phyloP scores from a whole-genome alignment of 2,113 vertebrate species.

The Probosciger aterrimus region DNA sequence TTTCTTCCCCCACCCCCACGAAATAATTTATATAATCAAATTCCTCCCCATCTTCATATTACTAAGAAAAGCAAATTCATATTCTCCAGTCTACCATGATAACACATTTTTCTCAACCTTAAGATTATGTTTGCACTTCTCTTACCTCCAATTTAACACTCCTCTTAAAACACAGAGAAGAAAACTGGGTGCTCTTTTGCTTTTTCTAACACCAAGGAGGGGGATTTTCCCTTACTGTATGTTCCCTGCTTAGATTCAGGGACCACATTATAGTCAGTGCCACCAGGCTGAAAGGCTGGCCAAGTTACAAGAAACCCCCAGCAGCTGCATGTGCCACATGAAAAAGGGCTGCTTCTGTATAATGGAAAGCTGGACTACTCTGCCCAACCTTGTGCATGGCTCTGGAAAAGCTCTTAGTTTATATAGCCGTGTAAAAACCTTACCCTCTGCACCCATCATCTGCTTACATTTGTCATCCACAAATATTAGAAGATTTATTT shows the following conservation, averaged over 20 bases:
- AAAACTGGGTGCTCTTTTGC: neutral
- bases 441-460: neutral
- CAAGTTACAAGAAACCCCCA: neutral
- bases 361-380: neutral
- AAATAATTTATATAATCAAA: constrained; percentile 38
- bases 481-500: neutral
- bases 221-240: neutral
- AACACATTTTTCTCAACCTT: neutral
- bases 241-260: neutral
- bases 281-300: neutral
- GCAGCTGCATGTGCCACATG: neutral
- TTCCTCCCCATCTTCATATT: constrained; percentile 10
- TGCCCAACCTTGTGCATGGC: neutral
- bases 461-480: neutral
- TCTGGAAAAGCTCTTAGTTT: neutral
- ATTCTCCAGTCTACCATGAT: neutral
- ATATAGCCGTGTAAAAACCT: neutral
- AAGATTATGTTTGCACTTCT: neutral
- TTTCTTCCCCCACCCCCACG: neutral
- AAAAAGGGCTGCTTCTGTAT: neutral
- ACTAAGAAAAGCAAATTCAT: constrained; percentile 28
- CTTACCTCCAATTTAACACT: neutral
- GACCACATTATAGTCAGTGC: neutral
- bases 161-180: neutral
- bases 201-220: neutral